phyloP scores from a whole-genome alignment of 2,888 invertebrate species.

The Dynastes grantii region DNA sequence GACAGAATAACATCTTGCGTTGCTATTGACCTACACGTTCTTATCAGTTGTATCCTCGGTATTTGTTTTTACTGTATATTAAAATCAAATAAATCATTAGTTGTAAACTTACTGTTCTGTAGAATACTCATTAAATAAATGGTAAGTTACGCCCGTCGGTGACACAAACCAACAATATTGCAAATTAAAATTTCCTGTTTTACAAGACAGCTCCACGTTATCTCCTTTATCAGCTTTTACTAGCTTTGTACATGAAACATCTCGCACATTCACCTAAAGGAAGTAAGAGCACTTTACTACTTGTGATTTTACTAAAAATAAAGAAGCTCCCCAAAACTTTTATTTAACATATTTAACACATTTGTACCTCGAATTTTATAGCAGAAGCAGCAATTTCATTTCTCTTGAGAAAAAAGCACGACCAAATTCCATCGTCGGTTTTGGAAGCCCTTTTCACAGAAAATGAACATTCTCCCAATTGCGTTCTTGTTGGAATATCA shows the following conservation, averaged over 20 bases:
- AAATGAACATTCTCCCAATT: conserved; percentile 52
- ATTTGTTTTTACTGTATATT: no score
- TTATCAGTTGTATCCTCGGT: no score
- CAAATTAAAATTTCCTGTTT: conserved; percentile 26
- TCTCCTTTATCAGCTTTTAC: conserved; percentile 34
- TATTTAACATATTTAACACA: no score
- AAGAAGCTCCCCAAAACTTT: no score
- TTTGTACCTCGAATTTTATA: conserved; percentile 52
- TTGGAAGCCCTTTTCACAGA: conserved; percentile 27
- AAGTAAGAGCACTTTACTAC: no score
- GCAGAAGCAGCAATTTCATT: conserved; percentile 52
- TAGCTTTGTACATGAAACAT: conserved; percentile 31
- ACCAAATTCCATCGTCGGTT: conserved; percentile 56
- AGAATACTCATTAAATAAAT: conserved; percentile 35
- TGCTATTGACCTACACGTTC: no score
- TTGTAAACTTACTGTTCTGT: conserved; percentile 21
- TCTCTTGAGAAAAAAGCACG: conserved; percentile 53
- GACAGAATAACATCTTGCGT: no score
- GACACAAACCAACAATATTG: conserved; percentile 51
- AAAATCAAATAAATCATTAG: no score
- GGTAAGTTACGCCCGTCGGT: conserved; percentile 41
- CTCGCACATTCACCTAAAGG: conserved; percentile 35
- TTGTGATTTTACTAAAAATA: not conserved
- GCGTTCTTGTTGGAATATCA: conserved; percentile 19
- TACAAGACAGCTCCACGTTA: conserved; percentile 43